Conservation (phyloP, 2,113 vertebrate genomes). For the Phoxinus phoxinus region DNA sequence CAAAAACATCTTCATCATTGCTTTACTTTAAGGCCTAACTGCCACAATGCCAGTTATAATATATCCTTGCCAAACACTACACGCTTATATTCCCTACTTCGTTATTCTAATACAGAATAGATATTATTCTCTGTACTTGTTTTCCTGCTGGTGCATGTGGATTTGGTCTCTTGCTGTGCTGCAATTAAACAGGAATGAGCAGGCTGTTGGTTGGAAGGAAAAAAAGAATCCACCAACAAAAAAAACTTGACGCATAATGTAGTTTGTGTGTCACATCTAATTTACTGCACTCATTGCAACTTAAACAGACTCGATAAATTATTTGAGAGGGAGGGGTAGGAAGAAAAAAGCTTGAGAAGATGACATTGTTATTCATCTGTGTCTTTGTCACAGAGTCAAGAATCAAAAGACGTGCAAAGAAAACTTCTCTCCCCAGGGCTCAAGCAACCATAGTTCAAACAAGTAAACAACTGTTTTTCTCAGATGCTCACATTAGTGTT, state of each 20-base stretch:
- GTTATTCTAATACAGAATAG: constrained; percentile 3
- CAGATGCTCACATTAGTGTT: constrained; percentile 89
- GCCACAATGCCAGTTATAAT: neutral
- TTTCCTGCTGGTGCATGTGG: constrained; percentile 63
- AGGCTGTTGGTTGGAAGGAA: constrained; percentile 72
- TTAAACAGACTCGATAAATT: constrained; percentile 85
- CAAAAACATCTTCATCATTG: neutral
- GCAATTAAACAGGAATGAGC: constrained; percentile 80
- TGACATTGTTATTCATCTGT: constrained; percentile 85
- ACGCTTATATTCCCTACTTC: neutral
- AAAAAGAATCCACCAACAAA: constrained; percentile 49
- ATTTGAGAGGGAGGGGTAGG: constrained; percentile 76
- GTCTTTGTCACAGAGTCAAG: constrained; percentile 75
- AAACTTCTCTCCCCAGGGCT: constrained; percentile 85
- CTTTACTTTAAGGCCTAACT: neutral
- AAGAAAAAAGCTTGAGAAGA: constrained; percentile 65
- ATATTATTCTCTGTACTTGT: constrained; percentile 55
- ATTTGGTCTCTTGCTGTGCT: constrained; percentile 67
- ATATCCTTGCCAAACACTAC: constrained; percentile 6
- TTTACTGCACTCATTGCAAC: constrained; percentile 81
- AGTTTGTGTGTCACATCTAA: constrained; percentile 86
- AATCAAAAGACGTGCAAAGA: constrained; percentile 77
- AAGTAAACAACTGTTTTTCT: constrained; percentile 92
- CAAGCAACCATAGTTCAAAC: constrained; percentile 86
- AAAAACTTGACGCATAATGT: constrained; percentile 76